Evolutionary conservation across 2,797 vertebrate species (phyloP).

Genomic region (Megalops cyprinoides): DNA sequence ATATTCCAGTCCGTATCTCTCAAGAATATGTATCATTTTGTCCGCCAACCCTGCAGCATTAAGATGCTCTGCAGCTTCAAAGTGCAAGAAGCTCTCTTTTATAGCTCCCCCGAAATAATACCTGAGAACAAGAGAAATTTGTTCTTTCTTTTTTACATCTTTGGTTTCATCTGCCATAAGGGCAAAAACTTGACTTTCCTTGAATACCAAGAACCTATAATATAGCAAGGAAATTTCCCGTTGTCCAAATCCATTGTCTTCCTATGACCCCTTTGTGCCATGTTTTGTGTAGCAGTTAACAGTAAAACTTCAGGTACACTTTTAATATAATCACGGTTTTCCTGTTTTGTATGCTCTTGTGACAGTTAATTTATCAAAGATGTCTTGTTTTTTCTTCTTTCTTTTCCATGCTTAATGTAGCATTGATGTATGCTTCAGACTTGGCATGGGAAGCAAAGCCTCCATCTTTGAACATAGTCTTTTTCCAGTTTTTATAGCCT

Average conservation of each 20-base stretch:
- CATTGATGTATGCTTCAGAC: constrained; percentile 2
- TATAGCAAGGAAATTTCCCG: constrained; percentile 10
- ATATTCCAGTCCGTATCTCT: background rate
- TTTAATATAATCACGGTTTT: constrained; percentile 7
- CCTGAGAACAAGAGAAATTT: background rate
- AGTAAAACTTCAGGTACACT: constrained; percentile 10
- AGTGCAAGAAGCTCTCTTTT: too few species aligned
- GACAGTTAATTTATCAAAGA: constrained; percentile 22
- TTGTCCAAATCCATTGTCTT: constrained; percentile 8
- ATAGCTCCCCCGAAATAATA: too few species aligned
- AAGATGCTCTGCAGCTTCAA: background rate
- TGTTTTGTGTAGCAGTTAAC: constrained; percentile 21
- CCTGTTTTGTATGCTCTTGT: constrained; percentile 23
- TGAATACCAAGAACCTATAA: constrained; percentile 3
- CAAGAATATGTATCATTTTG: background rate
- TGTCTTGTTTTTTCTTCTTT: constrained; percentile 21
- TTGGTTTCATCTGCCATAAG: constrained; percentile 24
- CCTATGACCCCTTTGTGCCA: constrained; percentile 12
- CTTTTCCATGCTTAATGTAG: constrained; percentile 10
- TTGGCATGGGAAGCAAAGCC: constrained; percentile 33
- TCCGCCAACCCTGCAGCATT: background rate
- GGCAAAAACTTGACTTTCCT: constrained; percentile 7
- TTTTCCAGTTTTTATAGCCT: constrained; percentile 38
- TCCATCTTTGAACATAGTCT: constrained; percentile 33
- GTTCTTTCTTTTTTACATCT: constrained; percentile 18